Evolutionary conservation across 2,888 invertebrate genomes (phyloP).

Genomic region (Drosophila fungiperda): DNA sequence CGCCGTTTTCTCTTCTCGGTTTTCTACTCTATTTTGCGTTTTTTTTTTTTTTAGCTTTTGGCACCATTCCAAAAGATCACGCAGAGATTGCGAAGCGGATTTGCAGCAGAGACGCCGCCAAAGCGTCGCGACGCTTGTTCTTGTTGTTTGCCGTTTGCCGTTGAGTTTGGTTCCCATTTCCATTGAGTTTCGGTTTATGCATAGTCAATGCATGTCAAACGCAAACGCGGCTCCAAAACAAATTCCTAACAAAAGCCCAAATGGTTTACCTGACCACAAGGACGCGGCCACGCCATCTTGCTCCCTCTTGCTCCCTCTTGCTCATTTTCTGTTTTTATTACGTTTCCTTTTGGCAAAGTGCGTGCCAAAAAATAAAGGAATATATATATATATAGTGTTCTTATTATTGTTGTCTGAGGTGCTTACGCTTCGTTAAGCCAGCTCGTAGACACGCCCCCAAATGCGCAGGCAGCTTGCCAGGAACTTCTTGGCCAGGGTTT

Average conservation of each 20-base stretch:
- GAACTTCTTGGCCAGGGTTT: conserved; percentile 19
- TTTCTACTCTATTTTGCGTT: conserved; percentile 28
- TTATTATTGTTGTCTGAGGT: conserved; percentile 30
- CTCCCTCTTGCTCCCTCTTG: too few relatives aligned
- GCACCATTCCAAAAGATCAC: conserved; percentile 69
- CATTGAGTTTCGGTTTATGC: conserved; percentile 47
- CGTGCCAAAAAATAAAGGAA: conserved; percentile 60
- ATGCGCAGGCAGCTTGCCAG: conserved; percentile 32
- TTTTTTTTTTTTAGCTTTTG: conserved; percentile 26
- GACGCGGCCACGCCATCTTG: conserved; percentile 7
- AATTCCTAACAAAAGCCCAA: conserved; percentile 62
- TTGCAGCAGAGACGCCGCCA: conserved; percentile 64
- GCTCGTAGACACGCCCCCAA: conserved; percentile 52
- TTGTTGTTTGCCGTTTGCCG: neutral
- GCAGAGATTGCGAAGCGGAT: conserved; percentile 63
- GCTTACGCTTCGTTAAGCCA: conserved; percentile 52
- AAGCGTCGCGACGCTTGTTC: conserved; percentile 49
- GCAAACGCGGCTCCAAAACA: conserved; percentile 54
- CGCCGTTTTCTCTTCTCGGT: conserved; percentile 14
- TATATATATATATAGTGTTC: conserved; percentile 27
- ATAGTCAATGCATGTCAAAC: conserved; percentile 78
- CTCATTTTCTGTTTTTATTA: neutral
- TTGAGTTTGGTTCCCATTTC: conserved; percentile 13
- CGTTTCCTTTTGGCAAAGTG: conserved; percentile 45
- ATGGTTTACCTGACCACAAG: conserved; percentile 72